Percentiles rank a stretch among this genome's conserved stretches.
These are phyloP conservation scores for Caerostris darwini DNA, from an alignment of 1,140 invertebrate genomes.

Conservation along the genomic window DNA sequence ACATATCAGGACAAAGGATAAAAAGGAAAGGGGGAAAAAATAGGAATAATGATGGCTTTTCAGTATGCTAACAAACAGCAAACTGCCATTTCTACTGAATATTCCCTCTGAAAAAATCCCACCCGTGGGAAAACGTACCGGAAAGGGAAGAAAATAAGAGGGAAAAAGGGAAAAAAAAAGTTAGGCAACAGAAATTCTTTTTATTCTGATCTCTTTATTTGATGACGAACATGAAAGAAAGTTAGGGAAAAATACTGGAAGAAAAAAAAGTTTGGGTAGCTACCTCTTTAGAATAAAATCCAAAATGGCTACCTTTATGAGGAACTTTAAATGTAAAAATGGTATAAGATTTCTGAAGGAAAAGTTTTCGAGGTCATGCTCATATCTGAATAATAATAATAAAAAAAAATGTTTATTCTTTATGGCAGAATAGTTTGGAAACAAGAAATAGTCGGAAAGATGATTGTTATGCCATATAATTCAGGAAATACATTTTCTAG, in stretches of 20 bases:
- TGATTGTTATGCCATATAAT: no score
- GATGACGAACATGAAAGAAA: slow-evolving; percentile 63
- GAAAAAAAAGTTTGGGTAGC: slow-evolving; percentile 8
- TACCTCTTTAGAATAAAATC: slow-evolving; percentile 62
- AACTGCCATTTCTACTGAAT: slow-evolving; percentile 37
- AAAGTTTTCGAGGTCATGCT: no score
- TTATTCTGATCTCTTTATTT: slow-evolving; percentile 67
- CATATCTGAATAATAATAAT: no score
- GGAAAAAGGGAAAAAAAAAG: neutral
- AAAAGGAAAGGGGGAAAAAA: neutral
- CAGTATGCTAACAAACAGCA: slow-evolving; percentile 53
- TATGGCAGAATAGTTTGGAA: no score
- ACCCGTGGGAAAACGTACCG: slow-evolving; percentile 40
- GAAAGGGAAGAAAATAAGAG: slow-evolving; percentile 20
- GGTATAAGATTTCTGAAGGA: neutral
- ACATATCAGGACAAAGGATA: slow-evolving; percentile 56
- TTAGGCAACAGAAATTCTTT: neutral
- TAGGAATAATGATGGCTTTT: slow-evolving; percentile 59
- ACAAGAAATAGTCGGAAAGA: no score
- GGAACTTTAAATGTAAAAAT: neutral
- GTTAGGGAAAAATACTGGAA: slow-evolving; percentile 26
- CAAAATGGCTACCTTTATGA: slow-evolving; percentile 46
- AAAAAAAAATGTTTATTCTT: no score
- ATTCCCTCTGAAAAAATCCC: slow-evolving; percentile 32
- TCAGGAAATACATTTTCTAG: no score